phyloP scores from a whole-genome alignment of 2,888 invertebrate species.

The Synanthedon formicaeformis region DNA sequence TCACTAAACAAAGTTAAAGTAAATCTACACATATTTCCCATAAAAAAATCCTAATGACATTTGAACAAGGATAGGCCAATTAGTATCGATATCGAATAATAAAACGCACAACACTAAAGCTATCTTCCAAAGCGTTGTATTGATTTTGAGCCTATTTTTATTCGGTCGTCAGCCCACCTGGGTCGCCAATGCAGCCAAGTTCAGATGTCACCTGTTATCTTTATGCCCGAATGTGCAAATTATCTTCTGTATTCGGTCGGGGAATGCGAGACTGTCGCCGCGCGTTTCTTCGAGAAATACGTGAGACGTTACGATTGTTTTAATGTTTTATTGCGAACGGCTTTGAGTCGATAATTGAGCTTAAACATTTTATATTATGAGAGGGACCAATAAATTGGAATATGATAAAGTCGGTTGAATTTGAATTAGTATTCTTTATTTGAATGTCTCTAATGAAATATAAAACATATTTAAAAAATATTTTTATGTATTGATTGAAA shows the following conservation, averaged over 20 bases:
- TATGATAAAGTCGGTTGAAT: not conserved
- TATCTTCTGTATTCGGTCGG: not conserved
- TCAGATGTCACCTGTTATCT: constrained; percentile 10
- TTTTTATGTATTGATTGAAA: too few species aligned
- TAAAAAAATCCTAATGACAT: too few species aligned
- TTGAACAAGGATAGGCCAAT: not conserved
- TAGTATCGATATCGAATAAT: not conserved
- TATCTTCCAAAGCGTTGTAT: constrained; percentile 40
- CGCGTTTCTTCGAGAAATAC: not conserved
- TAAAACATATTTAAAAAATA: too few species aligned
- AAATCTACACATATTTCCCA: too few species aligned
- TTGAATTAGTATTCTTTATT: too few species aligned
- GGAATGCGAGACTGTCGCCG: not conserved
- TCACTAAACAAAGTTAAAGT: too few species aligned
- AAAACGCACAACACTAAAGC: constrained; percentile 15
- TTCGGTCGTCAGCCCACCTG: constrained; percentile 31
- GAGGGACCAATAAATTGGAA: not conserved
- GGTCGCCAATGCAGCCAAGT: constrained; percentile 17
- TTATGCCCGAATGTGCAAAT: not conserved
- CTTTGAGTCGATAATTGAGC: not conserved
- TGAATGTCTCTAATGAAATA: too few species aligned
- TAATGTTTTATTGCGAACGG: not conserved
- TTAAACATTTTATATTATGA: not conserved
- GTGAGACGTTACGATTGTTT: not conserved
- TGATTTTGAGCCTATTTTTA: constrained; percentile 52